Conservation (phyloP, 2,888 invertebrate genomes). For the Lapara coniferarum region DNA sequence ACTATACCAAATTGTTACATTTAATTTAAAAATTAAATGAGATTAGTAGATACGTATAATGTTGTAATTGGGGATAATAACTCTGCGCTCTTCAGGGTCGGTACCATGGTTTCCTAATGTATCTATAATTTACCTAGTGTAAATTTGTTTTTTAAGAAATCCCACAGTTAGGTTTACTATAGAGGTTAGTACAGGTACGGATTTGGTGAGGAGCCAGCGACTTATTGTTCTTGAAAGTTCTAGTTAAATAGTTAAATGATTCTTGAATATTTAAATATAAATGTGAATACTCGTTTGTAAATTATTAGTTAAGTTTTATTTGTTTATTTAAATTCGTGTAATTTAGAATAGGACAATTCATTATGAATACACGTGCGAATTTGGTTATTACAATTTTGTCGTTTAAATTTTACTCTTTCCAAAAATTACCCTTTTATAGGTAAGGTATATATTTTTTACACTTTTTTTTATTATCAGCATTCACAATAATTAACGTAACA, state of each 20-base stretch:
- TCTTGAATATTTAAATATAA: slow-evolving; percentile 36
- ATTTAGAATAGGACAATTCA: slow-evolving; percentile 42
- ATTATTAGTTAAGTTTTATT: slow-evolving; percentile 42
- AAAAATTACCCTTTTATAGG: slow-evolving; percentile 11
- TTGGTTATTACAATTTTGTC: slow-evolving; percentile 55
- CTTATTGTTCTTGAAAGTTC: slow-evolving; percentile 71
- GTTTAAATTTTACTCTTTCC: slow-evolving; percentile 54
- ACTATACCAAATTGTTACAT: slow-evolving; percentile 3
- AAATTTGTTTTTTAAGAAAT: neutral
- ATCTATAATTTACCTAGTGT: neutral
- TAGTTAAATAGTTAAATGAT: slow-evolving; percentile 33
- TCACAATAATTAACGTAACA: neutral
- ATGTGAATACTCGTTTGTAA: slow-evolving; percentile 32
- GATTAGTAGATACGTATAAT: slow-evolving; percentile 33
- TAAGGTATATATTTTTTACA: neutral
- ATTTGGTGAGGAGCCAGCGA: slow-evolving; percentile 64
- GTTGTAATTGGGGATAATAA: slow-evolving; percentile 70
- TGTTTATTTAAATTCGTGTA: slow-evolving; percentile 61
- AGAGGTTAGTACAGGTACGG: slow-evolving; percentile 24
- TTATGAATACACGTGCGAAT: slow-evolving; percentile 70
- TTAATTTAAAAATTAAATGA: slow-evolving; percentile 1
- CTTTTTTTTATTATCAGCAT: neutral
- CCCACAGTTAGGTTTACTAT: slow-evolving; percentile 14
- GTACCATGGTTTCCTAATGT: slow-evolving; percentile 2
- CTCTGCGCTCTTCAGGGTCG: slow-evolving; percentile 62